Evolutionary conservation across 2,113 vertebrate species (phyloP).

Genomic region (Neofelis nebulosa): DNA sequence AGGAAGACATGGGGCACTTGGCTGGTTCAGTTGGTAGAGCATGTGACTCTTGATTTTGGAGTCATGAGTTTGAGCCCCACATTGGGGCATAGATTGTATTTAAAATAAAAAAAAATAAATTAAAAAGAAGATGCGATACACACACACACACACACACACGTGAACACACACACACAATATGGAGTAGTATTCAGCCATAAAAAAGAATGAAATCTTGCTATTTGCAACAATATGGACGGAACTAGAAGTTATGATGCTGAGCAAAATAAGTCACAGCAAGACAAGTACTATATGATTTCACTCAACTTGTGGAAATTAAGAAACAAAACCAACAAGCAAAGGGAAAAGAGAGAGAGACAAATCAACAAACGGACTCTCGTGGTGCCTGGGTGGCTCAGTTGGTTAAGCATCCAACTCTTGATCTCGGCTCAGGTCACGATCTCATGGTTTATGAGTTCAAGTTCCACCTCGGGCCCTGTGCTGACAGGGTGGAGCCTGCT

Average conservation of each 20-base stretch:
- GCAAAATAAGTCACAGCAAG: background rate
- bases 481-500: too few species aligned
- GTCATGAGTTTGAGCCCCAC: background rate
- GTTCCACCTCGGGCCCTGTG: too few species aligned
- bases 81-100: background rate
- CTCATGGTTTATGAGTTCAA: too few species aligned
- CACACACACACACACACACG: too few species aligned
- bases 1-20: background rate
- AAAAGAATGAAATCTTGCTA: background rate
- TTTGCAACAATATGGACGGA: background rate
- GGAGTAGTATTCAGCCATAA: background rate
- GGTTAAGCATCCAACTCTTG: too few species aligned
- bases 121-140: too few species aligned
- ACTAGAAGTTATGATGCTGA: background rate
- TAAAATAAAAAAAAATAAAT: background rate
- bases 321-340: background rate
- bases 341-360: background rate
- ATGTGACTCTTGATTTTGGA: background rate
- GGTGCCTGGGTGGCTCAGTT: too few species aligned
- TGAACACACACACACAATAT: too few species aligned
- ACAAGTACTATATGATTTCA: background rate
- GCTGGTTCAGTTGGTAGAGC: background rate
- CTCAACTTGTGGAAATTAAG: background rate
- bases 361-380: background rate
- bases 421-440: too few species aligned